Percentiles rank a stretch among this genome's conserved stretches.
phyloP scores from a whole-genome alignment of 2,797 vertebrate species.

The Mormyrus hasselquistii region DNA sequence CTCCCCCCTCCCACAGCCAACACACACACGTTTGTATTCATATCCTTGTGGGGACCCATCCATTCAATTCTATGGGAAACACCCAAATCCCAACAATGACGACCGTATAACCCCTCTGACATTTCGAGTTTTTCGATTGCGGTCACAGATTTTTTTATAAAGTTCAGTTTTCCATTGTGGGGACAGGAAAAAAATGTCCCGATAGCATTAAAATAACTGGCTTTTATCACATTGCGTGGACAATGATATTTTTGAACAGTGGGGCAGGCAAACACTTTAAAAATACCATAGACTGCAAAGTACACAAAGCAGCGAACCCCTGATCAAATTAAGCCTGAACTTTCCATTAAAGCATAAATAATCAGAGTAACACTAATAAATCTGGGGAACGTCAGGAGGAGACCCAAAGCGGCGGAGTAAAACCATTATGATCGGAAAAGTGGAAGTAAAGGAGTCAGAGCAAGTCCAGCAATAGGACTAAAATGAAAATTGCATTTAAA shows the following conservation, averaged over 20 bases:
- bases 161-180: not conserved
- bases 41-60: not conserved
- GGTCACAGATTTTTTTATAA: not conserved
- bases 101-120: not conserved
- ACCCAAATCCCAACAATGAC: not conserved
- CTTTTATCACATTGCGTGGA: not conserved
- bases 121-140: not conserved
- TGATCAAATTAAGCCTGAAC: not conserved
- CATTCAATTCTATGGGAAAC: not conserved
- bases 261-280: not conserved
- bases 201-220: no score
- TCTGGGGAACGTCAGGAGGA: not conserved
- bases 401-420: not conserved
- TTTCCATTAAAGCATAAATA: not conserved
- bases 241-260: not conserved
- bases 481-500: not conserved
- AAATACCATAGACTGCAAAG: not conserved
- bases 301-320: not conserved
- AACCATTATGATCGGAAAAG: not conserved
- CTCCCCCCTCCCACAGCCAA: not conserved
- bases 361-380: not conserved
- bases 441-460: not conserved
- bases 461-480: not conserved
- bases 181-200: not conserved
- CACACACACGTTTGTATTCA: not conserved